Conservation (phyloP, 2,797 vertebrate genomes). For the Amphiprion clarkii region DNA sequence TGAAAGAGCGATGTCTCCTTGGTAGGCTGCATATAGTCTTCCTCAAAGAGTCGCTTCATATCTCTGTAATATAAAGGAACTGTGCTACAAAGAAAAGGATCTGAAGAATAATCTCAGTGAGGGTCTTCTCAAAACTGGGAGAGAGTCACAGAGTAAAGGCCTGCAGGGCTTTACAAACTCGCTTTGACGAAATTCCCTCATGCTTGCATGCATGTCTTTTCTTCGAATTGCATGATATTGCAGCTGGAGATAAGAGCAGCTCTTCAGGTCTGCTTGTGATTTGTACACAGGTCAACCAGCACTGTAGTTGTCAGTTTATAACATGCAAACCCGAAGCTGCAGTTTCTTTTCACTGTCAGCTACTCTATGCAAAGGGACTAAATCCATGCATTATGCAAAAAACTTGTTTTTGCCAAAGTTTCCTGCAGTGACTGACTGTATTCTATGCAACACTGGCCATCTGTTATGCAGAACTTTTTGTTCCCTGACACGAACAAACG, state of each 20-base stretch:
- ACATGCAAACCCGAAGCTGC: constrained; percentile 5
- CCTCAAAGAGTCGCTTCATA: neutral
- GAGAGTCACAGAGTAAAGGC: constrained; percentile 25
- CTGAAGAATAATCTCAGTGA: constrained; percentile 35
- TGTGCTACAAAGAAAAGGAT: constrained; percentile 12
- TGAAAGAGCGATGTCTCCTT: constrained; percentile 1
- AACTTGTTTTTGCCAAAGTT: constrained; percentile 13
- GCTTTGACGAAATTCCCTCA: constrained; percentile 26
- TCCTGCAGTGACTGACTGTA: constrained; percentile 27
- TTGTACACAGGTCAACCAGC: neutral
- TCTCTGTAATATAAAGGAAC: constrained; percentile 20
- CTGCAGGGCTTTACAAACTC: constrained; percentile 23
- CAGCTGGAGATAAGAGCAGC: constrained; percentile 3
- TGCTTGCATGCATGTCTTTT: constrained; percentile 10
- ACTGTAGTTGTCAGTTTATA: neutral
- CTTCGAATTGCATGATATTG: constrained; percentile 7
- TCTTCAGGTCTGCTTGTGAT: neutral
- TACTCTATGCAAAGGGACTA: constrained; percentile 5
- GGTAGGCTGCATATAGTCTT: neutral
- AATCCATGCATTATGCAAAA: constrained; percentile 7
- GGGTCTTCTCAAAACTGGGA: constrained; percentile 11
- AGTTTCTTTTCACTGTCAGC: constrained; percentile 9
- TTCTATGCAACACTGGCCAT: constrained; percentile 52
- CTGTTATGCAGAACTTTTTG: constrained; percentile 59
- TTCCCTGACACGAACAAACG: constrained; percentile 48